Base-by-base conservation (phyloP, 2,888 invertebrate genomes). In the Congeria kusceri region DNA sequence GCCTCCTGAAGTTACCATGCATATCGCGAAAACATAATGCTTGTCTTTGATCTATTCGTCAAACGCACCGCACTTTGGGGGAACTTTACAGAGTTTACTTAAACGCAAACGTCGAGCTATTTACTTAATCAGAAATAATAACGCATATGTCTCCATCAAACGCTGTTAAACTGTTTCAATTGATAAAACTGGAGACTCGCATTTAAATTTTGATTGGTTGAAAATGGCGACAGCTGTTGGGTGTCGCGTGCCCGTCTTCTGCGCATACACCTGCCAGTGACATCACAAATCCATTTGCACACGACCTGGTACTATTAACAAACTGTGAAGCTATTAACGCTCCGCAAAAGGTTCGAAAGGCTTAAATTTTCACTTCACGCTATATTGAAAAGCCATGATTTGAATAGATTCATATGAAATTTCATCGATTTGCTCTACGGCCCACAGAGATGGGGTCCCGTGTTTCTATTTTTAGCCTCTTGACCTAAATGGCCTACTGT, bases 211-310 rank as follows among this genome's bases (percentile, higher is more conserved):
- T 87, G 85, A 88, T 90, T 90, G 89, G 89, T 71, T 72, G 74
- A 53, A 58, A 65, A 49, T 46, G 23, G 47, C 77, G 74, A 76
- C 89, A 90, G 88, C 88, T 90, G 89, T 78, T 73, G 75, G 58
- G 29, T 81, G 88, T 86, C 89, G 89, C 89, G 89, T 90, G 89
- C 84, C 88, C 70, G 53, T 67, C 62, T 56, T 44, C 47, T 46
- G 49, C 69, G 86, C 89, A 90, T 69, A 85, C 89, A 90, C 89
- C 89, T 90, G 89, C 80, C 86, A 18, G 73, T 90, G 88, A 90
- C 89, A 89, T 89, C 89, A 90, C 85, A 69, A 83, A 85, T 84
- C 76, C 80, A 73, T 80, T 71, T 71, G 75, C 75, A 76, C 84
- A 70, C 70, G 76, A 76, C 82, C 67, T 58, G n/a, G 44, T 39